Base-by-base conservation (phyloP, 2,797 vertebrate species). In the Bovichtus variegatus region DNA sequence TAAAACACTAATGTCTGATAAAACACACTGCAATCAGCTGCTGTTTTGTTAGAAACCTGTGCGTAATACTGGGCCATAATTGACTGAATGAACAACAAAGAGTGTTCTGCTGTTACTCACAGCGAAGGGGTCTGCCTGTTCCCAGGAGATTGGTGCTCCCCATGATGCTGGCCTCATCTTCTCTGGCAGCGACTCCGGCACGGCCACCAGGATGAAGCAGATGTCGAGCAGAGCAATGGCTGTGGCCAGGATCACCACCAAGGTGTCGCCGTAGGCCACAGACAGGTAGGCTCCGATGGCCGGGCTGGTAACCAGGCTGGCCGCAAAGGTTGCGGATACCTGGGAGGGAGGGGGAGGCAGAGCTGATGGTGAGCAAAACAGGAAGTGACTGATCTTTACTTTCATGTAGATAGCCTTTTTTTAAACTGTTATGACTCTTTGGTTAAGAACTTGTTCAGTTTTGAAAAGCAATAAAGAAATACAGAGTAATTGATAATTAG, bases 81-180 rank as follows among this genome's bases (percentile, higher is more conserved):
- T 2, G 11, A 40, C 19, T 27, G 18, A 36, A 29, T 19, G 1
- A 73, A 21, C 1, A 44, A 54, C 19, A n/a, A 4, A 19, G 12
- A 34, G 2, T 1, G 25, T 2, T 0, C 25, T 29, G 57, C 27
- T 41, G 19, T 44, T 36, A 93, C 97, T 96, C 82, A 98, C 97
- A 61, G 97, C 96, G 0, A 98, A 98, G 0, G 97, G 97, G 61
- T 98, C 97, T 0, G 97, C 97, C 83, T 98, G 97, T 66, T 97
- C 97, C 97, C 97, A 98, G 64, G 97, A 97, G 86, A 98, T 97
- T 0, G 97, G 97, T 0, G 97, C 97, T 53, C 97, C 97, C 97
- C 97, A 98, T 0, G 97, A 98, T 0, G 96, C 97, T 0, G 97
- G 97, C 54, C 97, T 95, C 97, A 98, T 98, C 88, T 98, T 97